phyloP scores from a whole-genome alignment of 2,888 invertebrate genomes.

The Lasioglossum pauxillum region DNA sequence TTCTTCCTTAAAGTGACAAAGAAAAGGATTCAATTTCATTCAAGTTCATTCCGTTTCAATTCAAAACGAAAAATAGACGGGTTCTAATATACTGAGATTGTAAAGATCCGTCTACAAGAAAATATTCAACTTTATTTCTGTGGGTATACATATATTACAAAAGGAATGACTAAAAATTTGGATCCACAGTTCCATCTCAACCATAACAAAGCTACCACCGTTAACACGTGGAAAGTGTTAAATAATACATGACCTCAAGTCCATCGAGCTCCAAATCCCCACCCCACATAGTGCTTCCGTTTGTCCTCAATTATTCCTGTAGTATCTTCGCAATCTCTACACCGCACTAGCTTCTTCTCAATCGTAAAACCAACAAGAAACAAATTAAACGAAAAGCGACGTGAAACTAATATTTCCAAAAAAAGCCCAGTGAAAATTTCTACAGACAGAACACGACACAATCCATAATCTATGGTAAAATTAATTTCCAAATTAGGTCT shows the following conservation, averaged over 20 bases:
- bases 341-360: background rate
- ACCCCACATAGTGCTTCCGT: background rate
- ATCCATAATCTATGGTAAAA: background rate
- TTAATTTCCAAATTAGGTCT: background rate
- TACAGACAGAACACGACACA: background rate
- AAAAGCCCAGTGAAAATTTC: background rate
- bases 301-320: background rate
- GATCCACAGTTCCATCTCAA: background rate
- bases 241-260: background rate
- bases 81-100: no score
- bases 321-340: background rate
- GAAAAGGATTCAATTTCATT: no score
- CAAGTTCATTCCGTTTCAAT: no score
- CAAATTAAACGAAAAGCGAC: no score
- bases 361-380: background rate
- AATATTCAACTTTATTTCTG: no score
- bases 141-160: no score
- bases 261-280: background rate
- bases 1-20: no score
- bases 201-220: background rate
- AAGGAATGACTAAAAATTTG: no score
- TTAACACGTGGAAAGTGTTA: background rate
- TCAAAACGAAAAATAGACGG: no score
- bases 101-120: no score
- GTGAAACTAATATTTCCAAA: background rate